phyloP scores from a whole-genome alignment of 2,113 vertebrate genomes.

The Hippoglossus stenolepis region DNA sequence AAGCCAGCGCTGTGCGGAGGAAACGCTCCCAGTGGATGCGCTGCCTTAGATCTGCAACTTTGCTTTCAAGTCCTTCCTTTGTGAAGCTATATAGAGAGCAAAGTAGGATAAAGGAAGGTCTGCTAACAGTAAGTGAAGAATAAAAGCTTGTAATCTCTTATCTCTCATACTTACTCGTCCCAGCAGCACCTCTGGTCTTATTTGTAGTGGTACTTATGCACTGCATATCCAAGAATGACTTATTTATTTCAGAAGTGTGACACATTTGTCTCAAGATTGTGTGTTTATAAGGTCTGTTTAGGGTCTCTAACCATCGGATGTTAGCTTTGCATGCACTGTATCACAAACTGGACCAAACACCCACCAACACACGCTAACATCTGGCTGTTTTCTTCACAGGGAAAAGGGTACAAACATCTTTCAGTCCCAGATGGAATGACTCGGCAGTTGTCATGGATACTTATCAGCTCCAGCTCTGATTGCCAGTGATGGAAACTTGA shows the following conservation, averaged over 20 bases:
- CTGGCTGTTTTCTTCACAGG: not conserved
- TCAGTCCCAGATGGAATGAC: not conserved
- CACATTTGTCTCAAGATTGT: not conserved
- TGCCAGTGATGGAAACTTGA: not conserved
- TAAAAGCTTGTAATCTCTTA: slow-evolving; percentile 18
- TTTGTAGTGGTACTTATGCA: not conserved
- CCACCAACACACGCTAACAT: not conserved
- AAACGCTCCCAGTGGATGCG: slow-evolving; percentile 47
- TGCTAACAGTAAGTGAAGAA: slow-evolving; percentile 20
- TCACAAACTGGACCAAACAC: not conserved
- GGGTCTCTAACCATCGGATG: not conserved
- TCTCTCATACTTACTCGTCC: not conserved
- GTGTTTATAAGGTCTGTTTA: too few relatives aligned
- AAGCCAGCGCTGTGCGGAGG: slow-evolving; percentile 29
- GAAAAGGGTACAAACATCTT: not conserved
- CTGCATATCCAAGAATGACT: not conserved
- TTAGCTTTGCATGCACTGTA: not conserved
- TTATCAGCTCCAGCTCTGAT: not conserved
- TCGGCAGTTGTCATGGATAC: not conserved
- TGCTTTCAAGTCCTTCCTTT: slow-evolving; percentile 51
- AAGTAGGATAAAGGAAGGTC: slow-evolving; percentile 34
- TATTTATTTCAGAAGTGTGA: not conserved
- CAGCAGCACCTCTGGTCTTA: not conserved
- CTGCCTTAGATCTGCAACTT: slow-evolving; percentile 48
- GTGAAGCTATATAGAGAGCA: slow-evolving; percentile 21